Base-by-base conservation (phyloP, 2,888 invertebrate genomes). In the Heliconius charithonia region DNA sequence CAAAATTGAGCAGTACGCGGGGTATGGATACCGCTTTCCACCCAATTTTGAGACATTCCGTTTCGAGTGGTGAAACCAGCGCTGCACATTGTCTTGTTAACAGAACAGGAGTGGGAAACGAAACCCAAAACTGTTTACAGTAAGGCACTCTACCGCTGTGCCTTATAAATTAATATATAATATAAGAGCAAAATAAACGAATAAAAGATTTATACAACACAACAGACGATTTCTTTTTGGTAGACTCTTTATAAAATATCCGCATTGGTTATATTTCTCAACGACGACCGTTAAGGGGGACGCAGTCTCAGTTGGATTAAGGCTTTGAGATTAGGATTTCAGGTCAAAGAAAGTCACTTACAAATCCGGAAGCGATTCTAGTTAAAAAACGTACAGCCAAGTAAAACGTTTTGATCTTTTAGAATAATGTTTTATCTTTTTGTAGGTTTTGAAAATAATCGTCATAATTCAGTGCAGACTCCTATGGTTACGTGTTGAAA, bases 231-330 rank as follows among this genome's bases (percentile, higher is more conserved):
- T 29, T 74, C 45, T 74, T 65, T 72, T 74, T 27, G 16, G 37
- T 59, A 56, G 66, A 72, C 22, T 56, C 56, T 77, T 73, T 67
- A 73, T 75, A 80, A 75, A 77, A 77, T 66, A 59, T 77, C 75
- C 75, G 45, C 75, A 59, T 71, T 62, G 75, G 66, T 80, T 80
- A 75, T 80, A 77, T 80, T 77, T 77, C 71, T 65, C 66, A 71
- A 66, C 75, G 71, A 71, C 75, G 41, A 56, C 77, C 80, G 77
- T 77, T 72, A 80, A 77, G 80, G 70, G 77, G 59, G 65, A 74
- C 74, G 67, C 63, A 69, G 80, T 70, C 80, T 76, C 80, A 76
- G 73, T 78, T 76, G 78, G 75, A 80, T 80, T 80, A 80, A 73
- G 78, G 78, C 78, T 78, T 74, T 69, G 69, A 76, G 73, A 78